Conservation (phyloP, 2,888 invertebrate species). For the Allolobophora icterica region DNA sequence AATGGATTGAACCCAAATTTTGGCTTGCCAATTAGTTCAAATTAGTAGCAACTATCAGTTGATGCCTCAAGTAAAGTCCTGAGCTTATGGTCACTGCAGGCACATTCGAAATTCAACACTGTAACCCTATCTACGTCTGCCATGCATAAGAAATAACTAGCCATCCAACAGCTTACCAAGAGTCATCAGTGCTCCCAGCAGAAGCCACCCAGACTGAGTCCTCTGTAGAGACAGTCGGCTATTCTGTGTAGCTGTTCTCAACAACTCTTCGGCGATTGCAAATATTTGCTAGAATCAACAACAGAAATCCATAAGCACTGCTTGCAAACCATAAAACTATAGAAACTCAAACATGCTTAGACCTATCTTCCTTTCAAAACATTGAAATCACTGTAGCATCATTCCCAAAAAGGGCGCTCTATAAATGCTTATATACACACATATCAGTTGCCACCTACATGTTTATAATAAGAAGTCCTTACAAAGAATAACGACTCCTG, state of each 20-base stretch:
- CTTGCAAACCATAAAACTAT: background rate
- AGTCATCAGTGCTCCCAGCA: slow-evolving; percentile 95
- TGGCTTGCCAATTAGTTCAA: too few species aligned
- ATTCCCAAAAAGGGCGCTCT: background rate
- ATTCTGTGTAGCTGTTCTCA: slow-evolving; percentile 94
- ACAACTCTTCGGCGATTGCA: slow-evolving; percentile 92
- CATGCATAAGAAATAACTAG: background rate
- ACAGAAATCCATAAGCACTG: background rate
- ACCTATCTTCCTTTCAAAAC: too few species aligned
- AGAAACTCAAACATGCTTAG: background rate
- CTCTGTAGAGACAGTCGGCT: slow-evolving; percentile 90
- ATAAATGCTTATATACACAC: background rate
- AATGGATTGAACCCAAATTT: too few species aligned
- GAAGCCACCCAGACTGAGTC: slow-evolving; percentile 95
- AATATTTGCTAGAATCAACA: slow-evolving; percentile 75
- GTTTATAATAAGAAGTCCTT: too few species aligned
- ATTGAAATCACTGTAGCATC: background rate
- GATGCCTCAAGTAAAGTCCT: too few species aligned
- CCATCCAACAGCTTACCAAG: slow-evolving; percentile 71
- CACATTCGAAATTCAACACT: background rate
- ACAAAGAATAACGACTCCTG: too few species aligned
- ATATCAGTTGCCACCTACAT: too few species aligned
- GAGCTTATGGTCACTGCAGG: too few species aligned
- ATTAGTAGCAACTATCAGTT: too few species aligned
- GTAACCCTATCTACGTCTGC: background rate